Conservation (phyloP, 2,797 vertebrate genomes). For the Pantherophis alleghaniensis region DNA sequence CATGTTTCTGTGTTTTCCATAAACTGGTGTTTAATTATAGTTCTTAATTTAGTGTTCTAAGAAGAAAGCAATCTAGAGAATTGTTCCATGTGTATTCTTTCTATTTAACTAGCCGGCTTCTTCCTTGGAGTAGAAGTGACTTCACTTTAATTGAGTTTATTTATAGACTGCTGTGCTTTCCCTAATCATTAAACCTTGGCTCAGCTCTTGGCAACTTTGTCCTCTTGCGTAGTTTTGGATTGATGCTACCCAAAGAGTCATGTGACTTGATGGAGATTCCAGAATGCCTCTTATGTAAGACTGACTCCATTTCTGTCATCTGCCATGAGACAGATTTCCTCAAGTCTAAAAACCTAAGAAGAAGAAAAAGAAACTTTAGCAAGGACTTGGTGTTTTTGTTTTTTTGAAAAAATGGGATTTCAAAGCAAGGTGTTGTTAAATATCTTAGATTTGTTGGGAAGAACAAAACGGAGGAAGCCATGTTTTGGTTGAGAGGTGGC, state of each 20-base stretch:
- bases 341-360: not conserved
- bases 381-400: too few relatives aligned
- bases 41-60: not conserved
- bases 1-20: not conserved
- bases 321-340: not conserved
- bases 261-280: not conserved
- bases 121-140: fast-evolving
- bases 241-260: not conserved
- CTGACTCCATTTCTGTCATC: not conserved
- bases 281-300: not conserved
- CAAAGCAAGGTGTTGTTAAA: not conserved
- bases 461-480: not conserved
- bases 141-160: slow-evolving; percentile 18
- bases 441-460: not conserved
- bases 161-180: slow-evolving; percentile 51
- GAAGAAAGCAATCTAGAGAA: not conserved
- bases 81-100: not conserved
- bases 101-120: not conserved
- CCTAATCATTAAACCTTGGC: slow-evolving; percentile 37
- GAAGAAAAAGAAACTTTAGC: not conserved
- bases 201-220: slow-evolving; percentile 40
- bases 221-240: slow-evolving; percentile 14
- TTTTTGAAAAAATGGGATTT: not conserved
- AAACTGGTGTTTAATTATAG: not conserved
- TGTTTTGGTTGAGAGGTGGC: not conserved